Conservation (phyloP, 64 coral and sea anemone species). For the Montipora efflorescens region DNA sequence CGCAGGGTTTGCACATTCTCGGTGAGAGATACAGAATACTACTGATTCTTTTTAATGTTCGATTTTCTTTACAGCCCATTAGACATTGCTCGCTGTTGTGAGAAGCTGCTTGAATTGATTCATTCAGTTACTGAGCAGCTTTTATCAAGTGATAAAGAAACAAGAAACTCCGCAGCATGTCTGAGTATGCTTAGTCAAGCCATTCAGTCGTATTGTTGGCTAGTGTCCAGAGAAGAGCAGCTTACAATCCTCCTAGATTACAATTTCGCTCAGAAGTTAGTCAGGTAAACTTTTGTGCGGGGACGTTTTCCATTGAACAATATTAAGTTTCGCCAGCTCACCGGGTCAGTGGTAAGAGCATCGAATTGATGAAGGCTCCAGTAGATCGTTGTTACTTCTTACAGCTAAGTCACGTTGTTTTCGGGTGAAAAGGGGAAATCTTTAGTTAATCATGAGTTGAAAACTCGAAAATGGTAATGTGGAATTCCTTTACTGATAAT, state of each 20-base stretch:
- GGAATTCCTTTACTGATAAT: too few species aligned
- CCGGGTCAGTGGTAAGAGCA: too few species aligned
- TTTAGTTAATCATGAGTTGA: too few species aligned
- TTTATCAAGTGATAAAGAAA: neutral
- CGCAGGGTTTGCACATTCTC: too few species aligned
- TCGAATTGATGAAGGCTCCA: too few species aligned
- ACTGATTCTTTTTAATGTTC: neutral
- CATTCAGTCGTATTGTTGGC: slow-evolving; percentile 36
- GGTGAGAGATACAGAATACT: too few species aligned
- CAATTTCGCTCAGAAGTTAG: neutral
- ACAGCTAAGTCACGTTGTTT: too few species aligned
- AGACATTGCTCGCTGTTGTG: slow-evolving; percentile 28
- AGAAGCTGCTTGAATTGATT: neutral
- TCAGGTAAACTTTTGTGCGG: slow-evolving; percentile 8
- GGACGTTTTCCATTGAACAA: neutral
- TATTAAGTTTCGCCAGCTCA: too few species aligned
- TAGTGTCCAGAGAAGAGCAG: slow-evolving; percentile 5
- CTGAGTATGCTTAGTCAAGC: slow-evolving; percentile 58
- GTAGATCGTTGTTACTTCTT: neutral
- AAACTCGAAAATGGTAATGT: too few species aligned
- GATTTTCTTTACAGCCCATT: slow-evolving; percentile 19
- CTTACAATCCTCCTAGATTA: neutral
- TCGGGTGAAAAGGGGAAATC: too few species aligned
- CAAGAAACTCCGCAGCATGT: neutral
- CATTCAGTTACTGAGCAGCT: neutral